These are phyloP conservation scores for Chlamydotis undulata DNA, from an alignment of 2,113 vertebrate species.

Conservation along the genomic window DNA sequence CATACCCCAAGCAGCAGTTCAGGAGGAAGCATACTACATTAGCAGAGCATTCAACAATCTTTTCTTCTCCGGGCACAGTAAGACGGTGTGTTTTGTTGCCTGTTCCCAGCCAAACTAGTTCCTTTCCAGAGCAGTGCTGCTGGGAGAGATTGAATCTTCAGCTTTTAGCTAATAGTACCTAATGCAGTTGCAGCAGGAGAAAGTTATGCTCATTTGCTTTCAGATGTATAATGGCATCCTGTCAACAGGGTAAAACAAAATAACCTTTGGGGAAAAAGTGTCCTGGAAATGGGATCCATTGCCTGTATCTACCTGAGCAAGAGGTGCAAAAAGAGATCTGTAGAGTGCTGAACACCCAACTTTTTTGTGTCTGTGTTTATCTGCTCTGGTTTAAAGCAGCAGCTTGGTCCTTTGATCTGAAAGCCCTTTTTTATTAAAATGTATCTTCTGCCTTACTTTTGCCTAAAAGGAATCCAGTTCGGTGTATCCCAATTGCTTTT, in stretches of 20 bases:
- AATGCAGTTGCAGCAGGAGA: background rate
- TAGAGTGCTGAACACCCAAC: background rate
- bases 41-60: background rate
- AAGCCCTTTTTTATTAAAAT: background rate
- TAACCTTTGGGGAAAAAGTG: background rate
- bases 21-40: background rate
- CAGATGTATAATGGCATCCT: background rate
- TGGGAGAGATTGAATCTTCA: background rate
- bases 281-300: background rate
- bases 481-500: background rate
- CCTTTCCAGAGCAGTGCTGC: background rate
- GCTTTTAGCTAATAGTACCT: background rate
- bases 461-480: background rate
- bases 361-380: background rate
- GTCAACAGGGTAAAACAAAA: background rate
- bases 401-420: background rate
- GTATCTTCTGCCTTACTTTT: background rate
- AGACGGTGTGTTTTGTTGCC: background rate
- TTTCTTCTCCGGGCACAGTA: background rate
- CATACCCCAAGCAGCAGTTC: background rate
- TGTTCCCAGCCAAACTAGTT: background rate
- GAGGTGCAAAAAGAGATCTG: background rate
- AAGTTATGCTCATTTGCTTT: background rate
- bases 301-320: background rate
- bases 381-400: background rate